Evolutionary conservation across 2,113 vertebrate species (phyloP), one percentile per base, ranked within the genome.

Genomic region (Catharus bicknelli): DNA sequence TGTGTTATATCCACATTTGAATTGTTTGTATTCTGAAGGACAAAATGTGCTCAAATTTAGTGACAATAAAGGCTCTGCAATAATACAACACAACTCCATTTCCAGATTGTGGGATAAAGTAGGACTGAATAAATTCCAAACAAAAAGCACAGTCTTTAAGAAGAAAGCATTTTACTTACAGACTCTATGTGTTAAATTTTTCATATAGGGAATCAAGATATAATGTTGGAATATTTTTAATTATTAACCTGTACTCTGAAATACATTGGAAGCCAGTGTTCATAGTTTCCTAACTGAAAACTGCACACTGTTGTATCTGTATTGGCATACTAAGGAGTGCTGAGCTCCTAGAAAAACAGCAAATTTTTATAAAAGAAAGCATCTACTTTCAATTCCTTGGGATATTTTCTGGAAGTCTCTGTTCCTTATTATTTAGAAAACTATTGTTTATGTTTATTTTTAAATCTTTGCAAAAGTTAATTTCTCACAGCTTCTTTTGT

Each of bases 351-450:
- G 43, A 59, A 75, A 84, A 95, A 16, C 4, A 90, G 32, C 27
- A 32, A 21, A 7, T 61, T 84, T 95, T 95, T 82, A 85, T 59
- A 93, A 91, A 87, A 94, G 83, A 90, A 92, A 88, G 80, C 21
- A 15, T 77, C 76, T 83, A 15, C 92, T 93, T 92, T 66, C 79
- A 90, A 73, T 96, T 96, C 89, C 74, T 83, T 91, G 92, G 87
- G 87, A 83, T 95, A 83, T 93, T 87, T 96, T 94, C 90, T 96
- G 83, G 94, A 97, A 90, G 63, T 20, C 75, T 94, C 50, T 93
- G 50, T 75, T 96, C 58, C 79, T 90, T 79, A 59, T 72, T 66
- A 62, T 80, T 75, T 88, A 92, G 90, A 81, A 81, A 79, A 89
- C 48, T 83, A 42, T 72, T 86, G 36, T 94, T 94, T 92, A 67